Base-by-base conservation (phyloP, 2,113 vertebrate species). In the Canis aureus region DNA sequence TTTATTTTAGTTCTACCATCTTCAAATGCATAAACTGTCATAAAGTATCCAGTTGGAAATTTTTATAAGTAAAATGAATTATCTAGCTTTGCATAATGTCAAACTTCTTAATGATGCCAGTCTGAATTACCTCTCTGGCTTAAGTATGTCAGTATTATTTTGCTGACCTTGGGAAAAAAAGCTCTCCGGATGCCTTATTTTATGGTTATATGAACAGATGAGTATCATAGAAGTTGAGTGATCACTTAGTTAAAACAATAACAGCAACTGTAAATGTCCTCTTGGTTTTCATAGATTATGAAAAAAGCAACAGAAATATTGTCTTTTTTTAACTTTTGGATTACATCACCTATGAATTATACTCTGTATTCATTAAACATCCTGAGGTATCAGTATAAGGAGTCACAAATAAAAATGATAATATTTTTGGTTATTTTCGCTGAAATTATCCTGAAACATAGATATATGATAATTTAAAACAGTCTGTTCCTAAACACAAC, bases 161-260 rank as follows among this genome's bases (percentile, higher is more conserved):
- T 89, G 95, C 85, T 91, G 93, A 97, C 95, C 80, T 94, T 71
- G 62, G 57, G 60, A 66, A 97, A 96, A 97, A 97, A 97, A 97
- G 55, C 93, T 90, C 69, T 97, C 69, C 22, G 35, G 97, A 95
- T 96, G 95, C 94, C 92, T 98, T 97, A 53, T 81, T 98, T 97
- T 98, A 88, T 10, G 1, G 80, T 97, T 95, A 80, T 91, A 81
- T 98, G 97, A 98, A 95, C 93, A 98, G 89, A 90, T 95, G 95
- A 97, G 80, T 97, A 64, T 96, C 98, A 89, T 83, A 97, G 96
- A 98, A 97, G 69, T 94, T 89, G 89, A 98, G 85, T 0, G 38
- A 98, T 80, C 92, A 51, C 97, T 98, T 96, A 96, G 74, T 97
- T 96, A 97, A 71, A 92, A 96, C 96, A 94, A 74, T 76, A 96